Conservation (phyloP, 2,797 vertebrate genomes). For the Squalus acanthias region DNA sequence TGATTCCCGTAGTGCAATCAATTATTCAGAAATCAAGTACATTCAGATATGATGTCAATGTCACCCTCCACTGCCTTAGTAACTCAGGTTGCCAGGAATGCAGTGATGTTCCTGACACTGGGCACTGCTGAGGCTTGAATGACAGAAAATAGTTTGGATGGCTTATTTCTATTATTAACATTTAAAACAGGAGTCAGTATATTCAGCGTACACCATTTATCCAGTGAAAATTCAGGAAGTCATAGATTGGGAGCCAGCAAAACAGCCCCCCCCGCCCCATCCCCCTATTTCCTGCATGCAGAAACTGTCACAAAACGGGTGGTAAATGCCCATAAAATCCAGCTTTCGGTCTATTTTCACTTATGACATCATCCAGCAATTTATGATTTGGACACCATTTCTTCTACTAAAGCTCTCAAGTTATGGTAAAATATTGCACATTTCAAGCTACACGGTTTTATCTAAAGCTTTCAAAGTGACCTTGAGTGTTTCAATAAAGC, state of each 20-base stretch:
- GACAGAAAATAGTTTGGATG: neutral
- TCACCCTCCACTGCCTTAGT: neutral
- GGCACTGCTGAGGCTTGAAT: neutral
- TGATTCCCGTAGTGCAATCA: neutral
- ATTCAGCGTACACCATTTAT: neutral
- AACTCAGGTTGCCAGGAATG: neutral
- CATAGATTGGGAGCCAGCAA: neutral
- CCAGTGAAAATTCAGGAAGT: neutral
- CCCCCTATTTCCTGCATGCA: neutral
- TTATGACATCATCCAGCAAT: neutral
- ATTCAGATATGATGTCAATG: neutral
- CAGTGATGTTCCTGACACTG: neutral
- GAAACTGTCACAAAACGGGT: neutral
- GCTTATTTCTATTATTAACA: neutral
- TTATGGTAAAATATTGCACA: neutral
- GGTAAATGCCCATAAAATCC: neutral
- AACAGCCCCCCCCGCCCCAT: neutral
- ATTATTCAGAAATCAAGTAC: neutral
- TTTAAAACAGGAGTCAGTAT: neutral
- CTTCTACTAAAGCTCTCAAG: neutral
- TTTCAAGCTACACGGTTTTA: neutral
- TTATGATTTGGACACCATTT: neutral
- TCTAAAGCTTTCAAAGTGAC: constrained; percentile 5
- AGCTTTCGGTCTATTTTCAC: neutral
- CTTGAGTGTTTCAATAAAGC: neutral